Conservation (phyloP, 2,797 vertebrate genomes). For the Oreortyx pictus region DNA sequence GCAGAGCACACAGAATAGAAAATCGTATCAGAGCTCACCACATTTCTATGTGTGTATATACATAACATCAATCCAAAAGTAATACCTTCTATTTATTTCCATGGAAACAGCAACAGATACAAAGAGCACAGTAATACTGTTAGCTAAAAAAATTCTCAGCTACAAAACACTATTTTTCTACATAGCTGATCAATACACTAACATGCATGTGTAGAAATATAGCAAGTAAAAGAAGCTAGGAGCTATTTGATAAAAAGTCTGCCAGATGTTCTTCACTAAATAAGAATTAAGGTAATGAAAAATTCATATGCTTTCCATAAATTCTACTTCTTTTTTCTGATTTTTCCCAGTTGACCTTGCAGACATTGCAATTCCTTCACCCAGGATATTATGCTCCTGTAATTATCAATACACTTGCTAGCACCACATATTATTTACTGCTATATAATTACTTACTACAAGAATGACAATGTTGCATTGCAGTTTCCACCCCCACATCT, state of each 20-base stretch:
- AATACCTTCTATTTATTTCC: no score
- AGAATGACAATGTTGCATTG: background rate
- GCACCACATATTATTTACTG: background rate
- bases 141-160: no score
- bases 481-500: background rate
- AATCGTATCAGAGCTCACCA: background rate
- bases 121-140: no score
- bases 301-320: background rate
- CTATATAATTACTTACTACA: background rate
- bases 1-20: background rate
- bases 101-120: no score
- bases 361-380: background rate
- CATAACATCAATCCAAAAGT: background rate
- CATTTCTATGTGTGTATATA: background rate
- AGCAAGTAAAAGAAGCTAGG: background rate
- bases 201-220: background rate
- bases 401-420: slow-evolving; percentile 7
- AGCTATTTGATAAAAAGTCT: background rate
- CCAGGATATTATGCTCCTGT: background rate
- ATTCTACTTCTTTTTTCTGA: background rate
- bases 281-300: background rate
- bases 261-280: background rate
- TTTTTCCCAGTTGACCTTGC: background rate
- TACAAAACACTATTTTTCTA: background rate
- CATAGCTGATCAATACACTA: background rate